phyloP scores from a whole-genome alignment of 2,113 vertebrate genomes.

The Rutilus rutilus region DNA sequence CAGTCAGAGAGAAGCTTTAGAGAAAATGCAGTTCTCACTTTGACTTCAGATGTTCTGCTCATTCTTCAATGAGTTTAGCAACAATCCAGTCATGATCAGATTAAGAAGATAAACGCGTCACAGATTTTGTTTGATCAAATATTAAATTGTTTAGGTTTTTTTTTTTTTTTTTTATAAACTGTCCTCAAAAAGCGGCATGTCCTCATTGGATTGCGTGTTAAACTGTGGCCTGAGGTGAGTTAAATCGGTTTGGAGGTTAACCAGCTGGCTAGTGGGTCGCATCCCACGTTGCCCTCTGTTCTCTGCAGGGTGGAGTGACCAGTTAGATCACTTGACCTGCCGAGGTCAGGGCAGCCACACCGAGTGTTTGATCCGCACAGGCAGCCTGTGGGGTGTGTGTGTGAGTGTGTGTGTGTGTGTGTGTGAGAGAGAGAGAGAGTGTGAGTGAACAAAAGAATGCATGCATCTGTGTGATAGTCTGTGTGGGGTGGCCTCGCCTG shows the following conservation, averaged over 20 bases:
- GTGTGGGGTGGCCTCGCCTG: conserved; percentile 17
- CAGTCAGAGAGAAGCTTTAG: conserved; percentile 39
- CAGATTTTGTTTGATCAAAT: neutral
- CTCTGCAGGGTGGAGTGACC: neutral
- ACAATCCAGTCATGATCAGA: neutral
- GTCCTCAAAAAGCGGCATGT: neutral
- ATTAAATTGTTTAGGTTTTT: neutral
- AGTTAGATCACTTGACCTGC: neutral
- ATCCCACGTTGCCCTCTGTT: neutral
- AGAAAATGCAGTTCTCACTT: neutral
- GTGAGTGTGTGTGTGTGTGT: neutral
- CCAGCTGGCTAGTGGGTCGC: conserved; percentile 1
- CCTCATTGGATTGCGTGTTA: neutral
- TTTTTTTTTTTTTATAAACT: neutral
- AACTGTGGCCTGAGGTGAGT: neutral
- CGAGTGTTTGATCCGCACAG: conserved; percentile 32
- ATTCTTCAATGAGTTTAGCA: neutral
- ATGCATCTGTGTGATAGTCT: conserved; percentile 13
- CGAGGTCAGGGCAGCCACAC: neutral
- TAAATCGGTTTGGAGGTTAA: conserved; percentile 32
- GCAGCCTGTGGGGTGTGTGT: conserved; percentile 7
- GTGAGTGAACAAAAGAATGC: neutral
- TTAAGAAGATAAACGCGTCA: conserved; percentile 7
- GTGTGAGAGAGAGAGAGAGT: neutral
- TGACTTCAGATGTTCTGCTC: neutral